Conservation (phyloP, 2,113 vertebrate species). For the Vidua macroura region DNA sequence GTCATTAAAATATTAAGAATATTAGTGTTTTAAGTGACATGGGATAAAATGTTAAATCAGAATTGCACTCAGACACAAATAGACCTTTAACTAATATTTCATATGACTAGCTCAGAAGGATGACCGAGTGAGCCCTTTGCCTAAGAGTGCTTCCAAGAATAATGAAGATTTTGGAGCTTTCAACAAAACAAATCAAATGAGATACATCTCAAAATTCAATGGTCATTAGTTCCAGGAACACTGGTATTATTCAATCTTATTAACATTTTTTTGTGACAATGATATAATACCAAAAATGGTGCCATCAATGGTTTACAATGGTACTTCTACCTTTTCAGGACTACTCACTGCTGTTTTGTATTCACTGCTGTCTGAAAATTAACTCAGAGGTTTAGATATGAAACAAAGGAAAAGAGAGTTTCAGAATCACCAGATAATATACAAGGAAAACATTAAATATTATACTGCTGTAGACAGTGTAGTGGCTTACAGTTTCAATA, state of each 20-base stretch:
- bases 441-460: background rate
- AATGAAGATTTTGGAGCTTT: background rate
- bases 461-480: background rate
- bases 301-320: background rate
- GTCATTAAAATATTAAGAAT: background rate
- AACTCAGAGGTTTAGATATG: background rate
- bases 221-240: background rate
- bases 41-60: background rate
- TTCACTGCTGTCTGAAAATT: background rate
- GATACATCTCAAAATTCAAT: background rate
- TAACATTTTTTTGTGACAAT: background rate
- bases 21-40: background rate
- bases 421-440: background rate
- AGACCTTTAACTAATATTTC: background rate
- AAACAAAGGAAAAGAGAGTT: background rate
- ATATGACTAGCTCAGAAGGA: background rate
- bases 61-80: background rate
- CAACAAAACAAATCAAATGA: background rate
- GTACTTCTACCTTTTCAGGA: background rate
- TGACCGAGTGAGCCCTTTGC: background rate
- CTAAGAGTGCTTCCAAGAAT: background rate
- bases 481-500: background rate
- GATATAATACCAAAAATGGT: background rate
- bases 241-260: background rate
- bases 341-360: background rate